Evolutionary conservation across 2,888 invertebrate genomes (phyloP), one percentile per base, ranked within the genome.

Genomic region (Polyommatus icarus): DNA sequence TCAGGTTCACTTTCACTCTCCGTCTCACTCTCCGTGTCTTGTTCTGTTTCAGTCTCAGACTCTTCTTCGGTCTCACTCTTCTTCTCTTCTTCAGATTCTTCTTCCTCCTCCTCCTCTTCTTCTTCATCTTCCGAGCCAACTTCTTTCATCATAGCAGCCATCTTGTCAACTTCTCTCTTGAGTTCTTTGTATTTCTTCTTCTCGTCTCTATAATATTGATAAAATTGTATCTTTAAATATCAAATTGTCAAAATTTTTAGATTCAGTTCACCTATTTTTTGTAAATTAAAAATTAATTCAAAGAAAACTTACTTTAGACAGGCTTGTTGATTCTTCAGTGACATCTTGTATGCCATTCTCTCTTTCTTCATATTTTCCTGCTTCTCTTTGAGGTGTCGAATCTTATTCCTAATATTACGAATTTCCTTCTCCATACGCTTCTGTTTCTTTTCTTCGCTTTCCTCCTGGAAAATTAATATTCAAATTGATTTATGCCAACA

Each of bases 121-220:
- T 95, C 96, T 5, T 96, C 96, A 0, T 96, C 96, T 1, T 96
- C 97, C 7, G 96, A 96, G 0, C 96, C 96, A 2, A 95, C 96
- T 84, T 97, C 97, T 83, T 97, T 97, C 96, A 98, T 96, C 85
- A 98, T 95, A 20, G 96, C 96, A 0, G 98, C 98, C 98, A 98
- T 98, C 91, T 98, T 98, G 85, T 98, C 97, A 12, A 98, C 98
- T 91, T 98, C 98, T 82, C 97, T 97, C 87, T 98, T 97, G 71
- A 98, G 89, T 82, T 96, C 96, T 86, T 97, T 97, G 90, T 96
- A 97, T 89, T 97, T 97, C 85, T 96, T 96, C 85, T 97, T 97
- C 84, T 97, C 98, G 67, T 97, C 96, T 84, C 96, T 96, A 84
- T 78, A 84, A 84, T 29, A 71, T 73, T 18, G 1, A 40, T 10